Evolutionary conservation across 37 sponge, comb jelly and placozoan species (phyloP).

Genomic region (Diacarnus erythraeanus): DNA sequence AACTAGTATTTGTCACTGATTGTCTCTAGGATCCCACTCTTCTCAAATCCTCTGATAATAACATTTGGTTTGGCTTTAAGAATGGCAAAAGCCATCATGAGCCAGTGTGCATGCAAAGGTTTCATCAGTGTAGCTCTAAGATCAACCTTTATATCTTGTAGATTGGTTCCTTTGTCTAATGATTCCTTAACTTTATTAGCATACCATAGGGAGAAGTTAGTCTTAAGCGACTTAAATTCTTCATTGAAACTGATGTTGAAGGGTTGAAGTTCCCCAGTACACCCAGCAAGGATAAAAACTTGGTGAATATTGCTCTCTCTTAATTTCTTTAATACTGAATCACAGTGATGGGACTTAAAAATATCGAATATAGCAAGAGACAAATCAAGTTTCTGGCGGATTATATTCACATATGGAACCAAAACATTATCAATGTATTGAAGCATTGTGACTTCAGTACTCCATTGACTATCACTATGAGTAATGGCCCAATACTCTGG

Average conservation of each 20-base stretch:
- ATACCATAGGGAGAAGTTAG: not conserved
- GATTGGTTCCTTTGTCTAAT: not conserved
- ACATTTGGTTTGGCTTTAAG: not conserved
- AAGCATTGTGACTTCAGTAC: constrained; percentile 30
- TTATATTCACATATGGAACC: constrained; percentile 7
- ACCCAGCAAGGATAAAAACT: not conserved
- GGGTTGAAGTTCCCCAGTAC: constrained; percentile 12
- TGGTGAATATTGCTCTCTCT: constrained; percentile 3
- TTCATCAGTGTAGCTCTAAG: not conserved
- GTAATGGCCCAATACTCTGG: not conserved
- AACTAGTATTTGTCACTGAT: not conserved
- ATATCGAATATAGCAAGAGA: not conserved
- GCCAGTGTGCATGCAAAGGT: not conserved
- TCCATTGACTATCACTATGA: not conserved
- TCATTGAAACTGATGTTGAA: not conserved
- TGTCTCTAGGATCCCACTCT: no score
- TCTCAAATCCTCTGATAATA: no score
- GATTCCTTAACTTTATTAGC: no score
- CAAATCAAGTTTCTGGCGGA: not conserved
- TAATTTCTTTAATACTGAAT: constrained; percentile 2
- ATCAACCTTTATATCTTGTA: not conserved
- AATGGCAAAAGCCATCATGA: not conserved
- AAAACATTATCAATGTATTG: constrained; percentile 17
- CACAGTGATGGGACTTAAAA: not conserved
- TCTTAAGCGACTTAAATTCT: not conserved